Conservation (phyloP, 2,888 invertebrate species). For the Meganola albula region DNA sequence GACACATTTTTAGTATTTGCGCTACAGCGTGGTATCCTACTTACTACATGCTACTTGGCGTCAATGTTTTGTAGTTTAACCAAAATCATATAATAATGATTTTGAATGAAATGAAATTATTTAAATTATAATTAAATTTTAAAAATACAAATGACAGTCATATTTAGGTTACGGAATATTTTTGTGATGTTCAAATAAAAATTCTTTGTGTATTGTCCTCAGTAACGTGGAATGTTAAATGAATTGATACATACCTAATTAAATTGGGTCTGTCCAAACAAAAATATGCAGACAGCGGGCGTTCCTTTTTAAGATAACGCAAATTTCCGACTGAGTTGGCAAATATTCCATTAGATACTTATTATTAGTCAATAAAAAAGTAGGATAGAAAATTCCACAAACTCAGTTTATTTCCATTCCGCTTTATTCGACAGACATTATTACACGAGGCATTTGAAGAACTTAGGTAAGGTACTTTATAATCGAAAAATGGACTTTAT, state of each 20-base stretch:
- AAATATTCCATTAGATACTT: conserved; percentile 6
- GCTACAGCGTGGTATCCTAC: too few species aligned
- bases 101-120: too few species aligned
- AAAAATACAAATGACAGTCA: too few species aligned
- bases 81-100: too few species aligned
- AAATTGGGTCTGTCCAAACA: not conserved
- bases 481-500: conserved; percentile 46
- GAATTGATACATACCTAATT: not conserved
- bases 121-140: too few species aligned
- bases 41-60: too few species aligned
- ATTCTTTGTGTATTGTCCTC: too few species aligned
- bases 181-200: too few species aligned
- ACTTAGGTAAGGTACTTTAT: conserved; percentile 29
- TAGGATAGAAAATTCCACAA: conserved; percentile 24
- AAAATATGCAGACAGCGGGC: not conserved
- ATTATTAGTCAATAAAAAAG: conserved; percentile 13
- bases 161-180: too few species aligned
- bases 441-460: conserved; percentile 29
- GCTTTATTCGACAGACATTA: conserved; percentile 31
- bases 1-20: too few species aligned
- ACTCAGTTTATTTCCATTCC: conserved; percentile 31
- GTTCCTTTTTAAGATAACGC: not conserved
- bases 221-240: not conserved
- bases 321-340: not conserved
- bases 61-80: too few species aligned